Evolutionary conservation across 1,140 invertebrate species (phyloP).

Genomic region (Mactra quadrangularis): DNA sequence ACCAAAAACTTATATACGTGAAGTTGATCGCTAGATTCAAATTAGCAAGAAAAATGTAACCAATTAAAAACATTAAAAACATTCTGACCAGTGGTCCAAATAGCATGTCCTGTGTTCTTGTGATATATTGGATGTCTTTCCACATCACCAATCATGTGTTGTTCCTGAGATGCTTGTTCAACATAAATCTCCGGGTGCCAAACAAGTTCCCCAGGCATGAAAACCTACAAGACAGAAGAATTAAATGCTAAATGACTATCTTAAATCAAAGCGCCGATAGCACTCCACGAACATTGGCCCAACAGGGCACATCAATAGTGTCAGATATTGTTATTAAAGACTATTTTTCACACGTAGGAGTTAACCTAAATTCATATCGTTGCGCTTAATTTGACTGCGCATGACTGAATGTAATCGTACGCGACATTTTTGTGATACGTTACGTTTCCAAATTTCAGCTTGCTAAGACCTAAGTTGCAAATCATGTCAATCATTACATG

Average conservation of each 20-base stretch:
- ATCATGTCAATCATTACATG: too few species aligned
- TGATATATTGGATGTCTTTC: background rate
- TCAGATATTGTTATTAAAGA: background rate
- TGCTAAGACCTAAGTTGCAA: too few species aligned
- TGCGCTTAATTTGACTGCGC: too few species aligned
- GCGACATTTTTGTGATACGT: too few species aligned
- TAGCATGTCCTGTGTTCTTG: background rate
- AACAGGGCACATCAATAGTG: background rate
- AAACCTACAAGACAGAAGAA: slow-evolving; percentile 10
- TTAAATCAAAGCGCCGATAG: too few species aligned
- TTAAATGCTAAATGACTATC: background rate
- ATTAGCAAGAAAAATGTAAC: too few species aligned
- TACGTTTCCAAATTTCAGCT: background rate
- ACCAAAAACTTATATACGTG: too few species aligned
- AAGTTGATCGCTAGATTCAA: too few species aligned
- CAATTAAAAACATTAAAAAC: too few species aligned
- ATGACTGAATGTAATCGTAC: too few species aligned
- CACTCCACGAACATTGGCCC: too few species aligned
- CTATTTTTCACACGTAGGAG: background rate
- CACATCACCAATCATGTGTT: background rate
- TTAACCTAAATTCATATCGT: background rate
- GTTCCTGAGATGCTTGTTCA: background rate
- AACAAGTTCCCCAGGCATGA: background rate
- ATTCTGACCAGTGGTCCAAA: background rate
- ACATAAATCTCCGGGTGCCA: slow-evolving; percentile 11